Evolutionary conservation across 2,888 invertebrate species (phyloP), one percentile per base, ranked within the genome.

Genomic region (Oxycera nigricornis): DNA sequence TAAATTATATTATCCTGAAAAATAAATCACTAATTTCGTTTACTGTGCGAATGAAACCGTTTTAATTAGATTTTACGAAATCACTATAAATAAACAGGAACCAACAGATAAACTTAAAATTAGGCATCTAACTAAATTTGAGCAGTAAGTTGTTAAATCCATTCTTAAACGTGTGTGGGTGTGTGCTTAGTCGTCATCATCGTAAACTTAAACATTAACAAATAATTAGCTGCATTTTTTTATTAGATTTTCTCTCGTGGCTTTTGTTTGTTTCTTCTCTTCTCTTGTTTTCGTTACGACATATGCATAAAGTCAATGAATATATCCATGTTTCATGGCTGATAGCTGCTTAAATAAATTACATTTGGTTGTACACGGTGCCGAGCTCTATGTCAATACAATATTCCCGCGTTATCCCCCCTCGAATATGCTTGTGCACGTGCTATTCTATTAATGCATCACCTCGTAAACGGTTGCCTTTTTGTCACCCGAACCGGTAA

Each of bases 391-490:
- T 17, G 46, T 46, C 17, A 46, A 46, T 46, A 14, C 46, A 14
- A 17, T 46, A 7, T 55, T 73, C 46, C 41, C 30, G 20, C 46
- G 17, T 61, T 55, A 6, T 6, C 17, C 24, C 24, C 17, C 11
- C 11, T 35, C 11, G 11, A 35, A 46, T 46, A 39, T 73, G 24
- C 20, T 39, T 30, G 41, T 31, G 41, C 17, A 61, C 73, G 26
- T 46, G 3, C 17, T 46, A n/a, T 31, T 59, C 14, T 50, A 73
- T 86, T 88, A 94, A 87, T 94, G 95, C 86, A 94, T 91, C 82
- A 98, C 97, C 90, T 97, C 96, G 86, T 98, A 98, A 78, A 98
- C 93, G 72, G 97, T 97, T 79, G 97, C 97, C 86, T 97, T 97
- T 87, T 97, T 97, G 87, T 98, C 98, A 74, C 98, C 98, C 52